Evolutionary conservation across 2,113 vertebrate genomes (phyloP).

Genomic region (Colistium nudipinnis): DNA sequence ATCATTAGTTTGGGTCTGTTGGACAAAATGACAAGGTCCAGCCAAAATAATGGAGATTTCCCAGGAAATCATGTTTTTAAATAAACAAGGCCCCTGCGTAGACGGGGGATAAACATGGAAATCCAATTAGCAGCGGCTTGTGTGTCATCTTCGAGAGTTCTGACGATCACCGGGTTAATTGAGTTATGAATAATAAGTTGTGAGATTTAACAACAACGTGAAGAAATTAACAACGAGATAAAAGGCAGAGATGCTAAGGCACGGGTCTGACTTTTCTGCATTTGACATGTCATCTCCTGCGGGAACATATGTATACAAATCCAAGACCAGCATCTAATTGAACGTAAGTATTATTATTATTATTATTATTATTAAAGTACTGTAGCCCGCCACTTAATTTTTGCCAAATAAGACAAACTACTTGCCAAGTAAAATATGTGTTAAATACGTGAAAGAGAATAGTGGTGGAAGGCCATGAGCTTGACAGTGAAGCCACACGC

Average conservation of each 20-base stretch:
- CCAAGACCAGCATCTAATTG: neutral
- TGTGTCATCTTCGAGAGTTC: slow-evolving; percentile 13
- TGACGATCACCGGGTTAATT: neutral
- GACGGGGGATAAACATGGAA: slow-evolving; percentile 7
- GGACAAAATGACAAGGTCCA: neutral
- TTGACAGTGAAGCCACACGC: neutral
- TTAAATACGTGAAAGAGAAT: too few relatives aligned
- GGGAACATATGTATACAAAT: slow-evolving; percentile 7
- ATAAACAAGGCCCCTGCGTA: neutral
- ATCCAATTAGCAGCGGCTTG: slow-evolving; percentile 29
- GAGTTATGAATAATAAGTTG: slow-evolving; percentile 3
- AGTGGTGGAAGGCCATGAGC: neutral
- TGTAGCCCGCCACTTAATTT: too few relatives aligned
- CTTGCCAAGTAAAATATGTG: too few relatives aligned
- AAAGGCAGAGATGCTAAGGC: slow-evolving; percentile 1
- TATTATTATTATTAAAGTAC: too few relatives aligned
- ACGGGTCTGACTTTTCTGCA: neutral
- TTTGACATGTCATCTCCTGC: neutral
- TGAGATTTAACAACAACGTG: slow-evolving; percentile 15
- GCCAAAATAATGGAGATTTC: neutral
- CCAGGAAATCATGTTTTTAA: neutral
- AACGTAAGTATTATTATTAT: too few relatives aligned
- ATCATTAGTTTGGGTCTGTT: neutral
- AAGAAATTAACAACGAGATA: slow-evolving; percentile 21
- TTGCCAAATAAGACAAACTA: too few relatives aligned